Conservation (phyloP, 1,140 invertebrate species). For the Neoseiulus cucumeris region DNA sequence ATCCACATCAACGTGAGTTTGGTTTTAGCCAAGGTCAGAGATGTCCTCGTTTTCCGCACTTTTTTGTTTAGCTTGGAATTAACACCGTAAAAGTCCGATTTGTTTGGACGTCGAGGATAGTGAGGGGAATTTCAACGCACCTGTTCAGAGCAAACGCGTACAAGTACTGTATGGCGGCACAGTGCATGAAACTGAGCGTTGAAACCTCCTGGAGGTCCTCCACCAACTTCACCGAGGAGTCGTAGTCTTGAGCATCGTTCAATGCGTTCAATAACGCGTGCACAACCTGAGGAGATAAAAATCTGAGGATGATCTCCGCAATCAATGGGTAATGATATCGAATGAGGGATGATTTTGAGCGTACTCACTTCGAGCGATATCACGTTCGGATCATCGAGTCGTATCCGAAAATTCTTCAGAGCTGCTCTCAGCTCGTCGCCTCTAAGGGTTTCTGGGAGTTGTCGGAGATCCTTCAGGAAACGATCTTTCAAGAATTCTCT, state of each 20-base stretch:
- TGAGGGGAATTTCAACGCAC: conserved; percentile 39
- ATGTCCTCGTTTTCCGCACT: no score
- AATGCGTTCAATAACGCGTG: conserved; percentile 11
- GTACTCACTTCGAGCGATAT: conserved; percentile 84
- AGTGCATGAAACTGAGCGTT: conserved; percentile 68
- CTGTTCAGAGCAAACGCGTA: conserved; percentile 94
- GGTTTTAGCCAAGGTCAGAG: no score
- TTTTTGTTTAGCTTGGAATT: no score
- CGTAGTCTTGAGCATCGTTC: conserved; percentile 52
- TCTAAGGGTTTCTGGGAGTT: conserved; percentile 64
- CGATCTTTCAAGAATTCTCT: conserved; percentile 95
- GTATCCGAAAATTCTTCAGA: conserved; percentile 67
- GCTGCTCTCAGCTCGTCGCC: conserved; percentile 65
- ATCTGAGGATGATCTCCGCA: neutral
- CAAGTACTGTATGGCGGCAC: conserved; percentile 67
- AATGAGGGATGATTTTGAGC: conserved; percentile 22
- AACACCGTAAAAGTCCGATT: no score
- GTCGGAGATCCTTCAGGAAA: conserved; percentile 79
- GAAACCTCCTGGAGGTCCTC: conserved; percentile 84
- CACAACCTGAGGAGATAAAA: conserved; percentile 13
- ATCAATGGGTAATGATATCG: neutral
- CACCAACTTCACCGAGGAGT: conserved; percentile 90
- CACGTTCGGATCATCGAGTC: conserved; percentile 89
- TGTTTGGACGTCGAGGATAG: no score
- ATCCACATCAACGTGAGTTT: no score